Base-by-base conservation (phyloP, 1,140 invertebrate genomes). In the Drosophila serrata region DNA sequence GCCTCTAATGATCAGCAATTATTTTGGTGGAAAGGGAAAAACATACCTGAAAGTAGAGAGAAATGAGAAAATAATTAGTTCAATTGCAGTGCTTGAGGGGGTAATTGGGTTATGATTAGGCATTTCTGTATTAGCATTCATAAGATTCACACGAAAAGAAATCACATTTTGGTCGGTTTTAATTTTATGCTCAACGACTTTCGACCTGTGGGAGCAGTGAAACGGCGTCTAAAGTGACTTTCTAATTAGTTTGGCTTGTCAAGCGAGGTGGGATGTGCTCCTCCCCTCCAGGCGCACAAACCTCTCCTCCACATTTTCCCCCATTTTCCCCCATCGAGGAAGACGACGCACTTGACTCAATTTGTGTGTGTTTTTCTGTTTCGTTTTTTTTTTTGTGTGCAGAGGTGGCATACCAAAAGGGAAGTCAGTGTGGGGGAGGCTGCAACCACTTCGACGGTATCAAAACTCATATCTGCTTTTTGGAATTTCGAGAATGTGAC, bases 201-300 rank as follows among this genome's bases (percentile, higher is more conserved):
- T 79, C 76, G 75, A 76, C 79, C 65, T 82, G 68, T 65, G 43
- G 75, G 56, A 75, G 55, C 22, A 31, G 55, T 37, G 63, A 62
- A 63, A 64, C 39, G 49, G 37, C 67, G 53, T 84, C 81, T 75
- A 90, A 90, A 90, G 77, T 84, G 85, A 88, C 85, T 88, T 90
- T 88, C 81, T 88, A 88, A 88, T 88, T 88, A 88, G 85, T 88
- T 88, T 88, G 81, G 85, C 73, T 81, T 88, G 81, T 78, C 68
- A 75, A 79, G 76, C 80, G 78, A 79, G 53, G 56, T 42, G 74
- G 62, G 46, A 68, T 59, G 62, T 58, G 33, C 35, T 67, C 43
- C 19, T 4, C 35, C 46, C 43, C 19, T 4, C 35, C 46, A 40
- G 62, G 46, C 35, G 39, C 40, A 33, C 33, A 0, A 6, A 0